These are phyloP conservation scores for Patella ulyssiponensis DNA, from an alignment of 2,888 invertebrate genomes.

Conservation along the genomic window DNA sequence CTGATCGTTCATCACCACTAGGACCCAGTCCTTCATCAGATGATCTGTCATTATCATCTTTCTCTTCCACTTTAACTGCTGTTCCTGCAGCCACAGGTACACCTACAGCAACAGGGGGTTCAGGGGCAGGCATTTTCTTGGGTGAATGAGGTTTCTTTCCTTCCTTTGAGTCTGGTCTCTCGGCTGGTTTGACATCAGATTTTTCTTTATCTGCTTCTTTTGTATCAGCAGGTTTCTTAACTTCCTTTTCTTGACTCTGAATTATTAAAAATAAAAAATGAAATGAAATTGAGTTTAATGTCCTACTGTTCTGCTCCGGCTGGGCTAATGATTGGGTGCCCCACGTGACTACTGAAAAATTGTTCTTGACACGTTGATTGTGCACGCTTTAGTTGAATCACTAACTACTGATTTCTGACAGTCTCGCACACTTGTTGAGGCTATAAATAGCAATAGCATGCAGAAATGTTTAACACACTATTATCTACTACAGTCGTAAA, in stretches of 20 bases:
- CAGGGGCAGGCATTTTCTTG: conserved; percentile 45
- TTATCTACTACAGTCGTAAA: too few relatives aligned
- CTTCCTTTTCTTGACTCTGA: conserved; percentile 36
- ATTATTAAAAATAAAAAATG: not conserved
- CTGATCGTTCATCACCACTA: conserved; percentile 55
- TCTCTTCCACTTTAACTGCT: conserved; percentile 15
- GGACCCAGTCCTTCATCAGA: conserved; percentile 58
- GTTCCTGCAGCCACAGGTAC: not conserved
- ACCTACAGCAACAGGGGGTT: conserved; percentile 29
- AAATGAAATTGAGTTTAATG: not conserved
- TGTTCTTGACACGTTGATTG: too few relatives aligned
- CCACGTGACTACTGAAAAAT: too few relatives aligned
- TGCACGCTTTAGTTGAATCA: too few relatives aligned
- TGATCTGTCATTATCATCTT: conserved; percentile 43
- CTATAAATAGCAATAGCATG: too few relatives aligned
- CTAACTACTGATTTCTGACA: too few relatives aligned
- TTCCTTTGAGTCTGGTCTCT: conserved; percentile 23
- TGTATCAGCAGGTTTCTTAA: conserved; percentile 12
- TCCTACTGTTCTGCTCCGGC: too few relatives aligned
- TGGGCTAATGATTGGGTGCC: too few relatives aligned
- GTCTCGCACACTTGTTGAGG: too few relatives aligned
- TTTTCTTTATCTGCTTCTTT: conserved; percentile 26
- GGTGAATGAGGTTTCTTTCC: conserved; percentile 33
- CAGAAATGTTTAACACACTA: too few relatives aligned
- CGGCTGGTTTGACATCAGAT: conserved; percentile 17